Evolutionary conservation across 2,888 invertebrate species (phyloP), one percentile per base, ranked within the genome.

Genomic region (Melieria crassipennis): DNA sequence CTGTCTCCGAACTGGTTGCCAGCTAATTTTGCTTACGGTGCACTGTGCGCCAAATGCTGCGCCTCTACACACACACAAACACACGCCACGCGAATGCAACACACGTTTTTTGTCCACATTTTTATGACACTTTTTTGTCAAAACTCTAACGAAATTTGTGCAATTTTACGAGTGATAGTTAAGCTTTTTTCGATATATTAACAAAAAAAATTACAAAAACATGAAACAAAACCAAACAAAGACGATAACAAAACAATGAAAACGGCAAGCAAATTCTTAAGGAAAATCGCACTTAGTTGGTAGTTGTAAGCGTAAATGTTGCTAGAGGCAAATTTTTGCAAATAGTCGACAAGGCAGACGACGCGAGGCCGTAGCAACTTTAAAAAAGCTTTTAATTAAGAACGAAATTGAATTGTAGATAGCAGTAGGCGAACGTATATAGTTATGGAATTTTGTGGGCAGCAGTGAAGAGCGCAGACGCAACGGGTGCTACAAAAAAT

Each of bases 1-100:
- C 87, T 71, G 84, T 87, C 61, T 85, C 86, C 73, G 87, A 87
- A 76, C 80, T 86, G 73, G 82, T 83, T 74, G 86, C 86, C 73
- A 70, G 70, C 65, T 70, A 70, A 70, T 70, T 70, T 52, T 60
- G 60, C 61, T 45, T 61, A 30, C 30, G 30, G 30, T 30, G 30
- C 30, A 30, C 30, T 30, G 61, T 52, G 43, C 67, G 7, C 7
- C 60, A 42, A 13, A 16, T 30, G 52, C 13, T 30, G 30, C 45
- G 4, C 10, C n/a, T 47, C 30, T 42, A 56, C 11, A 45, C 16
- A 56, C 43, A 61, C 4, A 7, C n/a, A n/a, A n/a, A 43, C 9
- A 52, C 62, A 56, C n/a, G 52, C 13, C 55, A 48, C 7, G 13
- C 10, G 57, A 65, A 13, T 46, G 30, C 16, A 16, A 11, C 11